Evolutionary conservation across 2,888 invertebrate species (phyloP).

Genomic region (Hartigia nigra): DNA sequence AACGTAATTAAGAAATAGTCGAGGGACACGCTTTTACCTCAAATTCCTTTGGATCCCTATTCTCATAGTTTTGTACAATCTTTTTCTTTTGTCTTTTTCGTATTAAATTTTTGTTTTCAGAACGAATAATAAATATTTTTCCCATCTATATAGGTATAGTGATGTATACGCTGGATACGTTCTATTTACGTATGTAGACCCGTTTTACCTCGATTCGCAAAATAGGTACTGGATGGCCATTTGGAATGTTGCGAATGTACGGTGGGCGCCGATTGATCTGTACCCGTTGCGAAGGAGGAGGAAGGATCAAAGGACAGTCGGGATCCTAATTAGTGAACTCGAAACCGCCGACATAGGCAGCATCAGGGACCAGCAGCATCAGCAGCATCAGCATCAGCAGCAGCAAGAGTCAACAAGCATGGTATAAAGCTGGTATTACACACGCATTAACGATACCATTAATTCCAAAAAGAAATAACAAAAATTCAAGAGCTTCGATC

Average conservation of each 20-base stretch:
- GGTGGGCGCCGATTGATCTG: constrained; percentile 17
- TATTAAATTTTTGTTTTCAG: neutral
- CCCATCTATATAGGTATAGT: neutral
- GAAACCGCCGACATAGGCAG: neutral
- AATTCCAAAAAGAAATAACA: neutral
- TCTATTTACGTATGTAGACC: neutral
- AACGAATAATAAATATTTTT: too few relatives aligned
- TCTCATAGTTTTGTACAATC: neutral
- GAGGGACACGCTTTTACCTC: neutral
- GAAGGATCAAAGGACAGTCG: constrained; percentile 24
- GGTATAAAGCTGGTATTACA: neutral
- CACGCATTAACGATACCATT: neutral
- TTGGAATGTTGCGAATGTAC: neutral
- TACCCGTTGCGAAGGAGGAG: constrained; percentile 9
- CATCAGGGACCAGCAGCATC: neutral
- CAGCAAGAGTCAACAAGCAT: neutral
- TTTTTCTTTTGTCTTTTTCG: neutral
- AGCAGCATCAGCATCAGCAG: neutral
- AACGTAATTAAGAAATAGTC: neutral
- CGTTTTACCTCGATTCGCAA: neutral
- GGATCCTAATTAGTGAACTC: constrained; percentile 20
- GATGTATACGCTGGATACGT: neutral
- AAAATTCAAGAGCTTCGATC: neutral
- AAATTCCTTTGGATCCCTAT: neutral
- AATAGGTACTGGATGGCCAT: neutral